Evolutionary conservation across 2,797 vertebrate genomes (phyloP).

Genomic region (Molossus molossus): DNA sequence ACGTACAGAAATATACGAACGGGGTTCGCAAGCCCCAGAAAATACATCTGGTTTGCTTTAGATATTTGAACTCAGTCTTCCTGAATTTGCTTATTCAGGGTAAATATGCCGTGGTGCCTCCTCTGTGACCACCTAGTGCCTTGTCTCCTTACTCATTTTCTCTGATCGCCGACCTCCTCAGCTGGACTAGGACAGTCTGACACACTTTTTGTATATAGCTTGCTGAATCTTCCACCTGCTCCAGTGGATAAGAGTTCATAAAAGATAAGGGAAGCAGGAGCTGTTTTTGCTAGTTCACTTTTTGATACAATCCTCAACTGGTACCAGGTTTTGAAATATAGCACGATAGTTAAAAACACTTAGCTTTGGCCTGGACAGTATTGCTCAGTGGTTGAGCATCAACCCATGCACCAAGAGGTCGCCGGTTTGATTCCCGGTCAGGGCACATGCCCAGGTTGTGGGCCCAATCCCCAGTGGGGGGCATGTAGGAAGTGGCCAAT

Average conservation of each 20-base stretch:
- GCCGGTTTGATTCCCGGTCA: too few species aligned
- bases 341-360: not conserved
- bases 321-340: not conserved
- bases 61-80: slow-evolving; percentile 16
- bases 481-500: too few species aligned
- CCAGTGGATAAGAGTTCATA: not conserved
- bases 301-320: not conserved
- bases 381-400: too few species aligned
- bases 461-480: too few species aligned
- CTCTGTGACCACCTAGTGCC: not conserved
- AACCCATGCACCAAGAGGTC: too few species aligned
- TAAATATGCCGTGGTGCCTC: not conserved
- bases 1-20: not conserved
- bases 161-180: not conserved
- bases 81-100: not conserved
- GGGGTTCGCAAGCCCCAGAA: not conserved
- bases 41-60: not conserved
- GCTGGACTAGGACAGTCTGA: not conserved
- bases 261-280: not conserved
- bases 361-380: too few species aligned
- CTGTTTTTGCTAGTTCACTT: slow-evolving; percentile 1
- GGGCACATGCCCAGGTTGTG: too few species aligned
- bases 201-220: not conserved
- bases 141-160: not conserved
- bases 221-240: slow-evolving; percentile 7